Evolutionary conservation across 1,140 invertebrate genomes (phyloP).

Genomic region (Papilio aristodemus): DNA sequence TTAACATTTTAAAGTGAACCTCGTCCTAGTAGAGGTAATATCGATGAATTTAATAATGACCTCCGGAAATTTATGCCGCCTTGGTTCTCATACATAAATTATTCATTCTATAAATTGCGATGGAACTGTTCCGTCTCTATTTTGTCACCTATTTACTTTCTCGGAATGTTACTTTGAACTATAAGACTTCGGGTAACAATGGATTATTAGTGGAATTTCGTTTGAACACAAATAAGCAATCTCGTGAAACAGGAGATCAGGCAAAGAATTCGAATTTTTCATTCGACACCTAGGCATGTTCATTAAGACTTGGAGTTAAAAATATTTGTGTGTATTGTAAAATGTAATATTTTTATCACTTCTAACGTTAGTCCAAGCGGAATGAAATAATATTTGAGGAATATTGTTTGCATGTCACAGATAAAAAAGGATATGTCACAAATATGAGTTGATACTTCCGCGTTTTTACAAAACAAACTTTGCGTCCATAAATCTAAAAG

Average conservation of each 20-base stretch:
- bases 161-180: not conserved
- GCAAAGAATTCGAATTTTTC: not conserved
- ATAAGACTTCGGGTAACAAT: not conserved
- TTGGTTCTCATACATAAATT: not conserved
- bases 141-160: not conserved
- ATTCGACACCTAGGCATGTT: not conserved
- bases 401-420: not conserved
- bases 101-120: slow-evolving; percentile 4
- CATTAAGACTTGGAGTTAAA: too few relatives aligned
- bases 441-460: not conserved
- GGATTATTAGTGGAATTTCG: too few relatives aligned
- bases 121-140: slow-evolving; percentile 1
- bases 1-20: not conserved
- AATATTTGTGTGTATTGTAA: too few relatives aligned
- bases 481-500: not conserved
- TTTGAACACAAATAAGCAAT: too few relatives aligned
- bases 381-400: too few relatives aligned
- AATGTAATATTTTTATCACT: too few relatives aligned
- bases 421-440: not conserved
- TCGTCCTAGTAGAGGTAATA: not conserved
- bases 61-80: not conserved
- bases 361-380: too few relatives aligned
- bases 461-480: not conserved
- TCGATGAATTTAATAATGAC: slow-evolving; percentile 7
- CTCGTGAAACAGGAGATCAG: not conserved